Base-by-base conservation (phyloP, 2,888 invertebrate genomes). In the Himalopsyche tibetana region DNA sequence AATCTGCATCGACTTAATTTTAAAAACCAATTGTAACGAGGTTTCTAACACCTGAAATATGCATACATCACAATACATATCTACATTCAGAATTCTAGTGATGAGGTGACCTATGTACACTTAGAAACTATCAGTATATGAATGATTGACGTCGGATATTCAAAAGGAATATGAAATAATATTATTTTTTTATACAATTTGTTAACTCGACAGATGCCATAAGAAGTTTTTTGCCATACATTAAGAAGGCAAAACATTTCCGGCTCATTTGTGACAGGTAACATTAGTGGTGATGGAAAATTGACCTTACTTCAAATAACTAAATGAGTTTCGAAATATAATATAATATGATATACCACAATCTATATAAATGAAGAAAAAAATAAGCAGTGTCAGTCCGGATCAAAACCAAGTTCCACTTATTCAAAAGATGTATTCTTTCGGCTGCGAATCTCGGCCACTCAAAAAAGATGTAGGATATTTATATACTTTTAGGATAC, bases 101-200 rank as follows among this genome's bases (percentile, higher is more conserved):
- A 28, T 63, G 63, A 63, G 28, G 5, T 28, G 63, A 63, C 63
- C 63, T 63, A 12, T 63, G 63, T 63, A 63, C 63, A 4, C 6
- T 63, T 19, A 28, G 28, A 63, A 63, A n/a, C 28, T 8, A 19
- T 63, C 19, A 63, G 19, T 63, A 28, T 63, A 63, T 63, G 8
- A 63, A 63, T 63, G 63, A 63, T 63, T 63, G 63, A 63, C 63
- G 63, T 63, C 63, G n/a, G 28, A 63, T 63, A 63, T 63, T 63
- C 63, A 63, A 19, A 56, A 56, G 63, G 8, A 28, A 8, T 15
- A 63, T 63, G 2, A 28, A 63, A 63, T 63, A 19, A 2, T n/a
- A 28, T 63, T 6, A 6, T 1, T 63, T 63, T 63, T 63, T 63
- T 63, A 19, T 63, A 63, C 11, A 19, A 63, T 63, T 19, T 63